Conservation (phyloP, 2,113 vertebrate genomes). For the Tychaedon coryphoeus region DNA sequence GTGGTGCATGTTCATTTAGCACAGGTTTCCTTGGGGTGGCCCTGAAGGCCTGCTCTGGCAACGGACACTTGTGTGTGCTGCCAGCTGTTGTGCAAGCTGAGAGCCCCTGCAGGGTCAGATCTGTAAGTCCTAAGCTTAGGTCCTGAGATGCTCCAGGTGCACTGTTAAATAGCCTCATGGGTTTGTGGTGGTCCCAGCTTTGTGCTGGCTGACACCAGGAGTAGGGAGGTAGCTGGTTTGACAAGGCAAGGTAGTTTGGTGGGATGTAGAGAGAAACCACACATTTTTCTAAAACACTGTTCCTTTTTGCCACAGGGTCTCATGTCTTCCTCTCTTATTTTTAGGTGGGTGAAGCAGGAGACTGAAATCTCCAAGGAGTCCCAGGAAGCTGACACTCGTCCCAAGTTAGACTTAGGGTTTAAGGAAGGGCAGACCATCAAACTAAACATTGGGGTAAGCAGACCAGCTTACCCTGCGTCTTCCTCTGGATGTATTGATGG, state of each 20-base stretch:
- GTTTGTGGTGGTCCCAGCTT: neutral
- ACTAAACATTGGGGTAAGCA: constrained; percentile 91
- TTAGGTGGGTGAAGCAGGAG: constrained; percentile 95
- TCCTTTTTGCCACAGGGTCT: neutral
- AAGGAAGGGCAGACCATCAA: constrained; percentile 98
- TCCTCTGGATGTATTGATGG: neutral
- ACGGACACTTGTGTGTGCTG: neutral
- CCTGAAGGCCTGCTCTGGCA: neutral
- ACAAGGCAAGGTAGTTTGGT: neutral
- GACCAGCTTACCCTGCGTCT: neutral
- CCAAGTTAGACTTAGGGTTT: constrained; percentile 93
- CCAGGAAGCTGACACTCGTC: constrained; percentile 83
- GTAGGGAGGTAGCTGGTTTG: neutral
- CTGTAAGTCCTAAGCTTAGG: neutral
- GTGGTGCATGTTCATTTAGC: neutral
- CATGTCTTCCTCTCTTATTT: neutral
- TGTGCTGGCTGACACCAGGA: neutral
- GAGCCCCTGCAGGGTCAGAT: neutral
- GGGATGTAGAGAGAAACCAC: neutral
- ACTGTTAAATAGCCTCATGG: neutral
- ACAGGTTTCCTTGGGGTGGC: neutral
- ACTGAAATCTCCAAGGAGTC: constrained; percentile 87
- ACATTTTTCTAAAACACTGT: neutral
- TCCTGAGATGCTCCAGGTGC: neutral
- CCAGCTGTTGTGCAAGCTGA: neutral